A percentile compares a stretch with the other conserved stretches of the same genome.
phyloP scores from a whole-genome alignment of 35 echinoderm and acorn worm species.

The Chiridota heheva region DNA sequence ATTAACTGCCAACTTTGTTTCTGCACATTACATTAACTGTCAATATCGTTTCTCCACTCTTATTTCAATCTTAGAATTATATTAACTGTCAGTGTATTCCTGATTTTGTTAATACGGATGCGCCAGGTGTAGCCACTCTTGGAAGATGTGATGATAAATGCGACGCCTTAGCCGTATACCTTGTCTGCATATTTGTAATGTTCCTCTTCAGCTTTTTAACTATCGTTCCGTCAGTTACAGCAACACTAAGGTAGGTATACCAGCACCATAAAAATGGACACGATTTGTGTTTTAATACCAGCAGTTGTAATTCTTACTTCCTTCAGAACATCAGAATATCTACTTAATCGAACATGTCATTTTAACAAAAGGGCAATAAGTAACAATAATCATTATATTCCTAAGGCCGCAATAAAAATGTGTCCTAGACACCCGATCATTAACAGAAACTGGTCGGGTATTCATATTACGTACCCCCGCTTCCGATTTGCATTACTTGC shows the following conservation, averaged over 20 bases:
- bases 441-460: too few relatives aligned
- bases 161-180: conserved; percentile 43
- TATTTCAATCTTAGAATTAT: conserved; percentile 43
- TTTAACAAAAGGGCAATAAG: not conserved
- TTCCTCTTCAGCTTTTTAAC: conserved; percentile 64
- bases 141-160: conserved; percentile 57
- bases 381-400: not conserved
- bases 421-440: too few relatives aligned
- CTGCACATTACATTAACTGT: not conserved
- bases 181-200: conserved; percentile 47
- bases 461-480: too few relatives aligned
- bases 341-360: not conserved
- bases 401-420: too few relatives aligned
- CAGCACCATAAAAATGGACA: not conserved
- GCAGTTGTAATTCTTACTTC: not conserved
- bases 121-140: conserved; percentile 12
- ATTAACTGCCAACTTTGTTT: not conserved
- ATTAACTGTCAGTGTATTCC: conserved; percentile 59
- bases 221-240: conserved; percentile 65
- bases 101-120: not conserved
- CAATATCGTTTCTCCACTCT: not conserved
- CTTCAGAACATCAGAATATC: not conserved
- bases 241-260: conserved; percentile 58
- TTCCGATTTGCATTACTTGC: too few relatives aligned
- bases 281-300: not conserved